phyloP scores from a whole-genome alignment of 2,113 vertebrate species.

The Ochotona curzoniae region DNA sequence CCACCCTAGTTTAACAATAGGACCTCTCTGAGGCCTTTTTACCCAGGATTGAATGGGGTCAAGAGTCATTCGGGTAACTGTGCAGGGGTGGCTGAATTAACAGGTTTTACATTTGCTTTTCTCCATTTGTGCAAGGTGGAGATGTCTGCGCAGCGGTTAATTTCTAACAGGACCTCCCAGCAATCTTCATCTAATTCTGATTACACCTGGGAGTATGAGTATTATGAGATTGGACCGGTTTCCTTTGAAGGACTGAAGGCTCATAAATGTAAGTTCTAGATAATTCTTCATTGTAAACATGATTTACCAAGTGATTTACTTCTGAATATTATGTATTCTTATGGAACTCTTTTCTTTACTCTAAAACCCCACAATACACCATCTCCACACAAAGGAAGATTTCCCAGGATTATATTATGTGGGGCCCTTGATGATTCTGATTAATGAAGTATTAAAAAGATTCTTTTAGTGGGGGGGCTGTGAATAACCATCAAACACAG shows the following conservation, averaged over 20 bases:
- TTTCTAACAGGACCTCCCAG: constrained; percentile 89
- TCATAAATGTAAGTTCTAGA: constrained; percentile 93
- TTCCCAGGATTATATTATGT: background rate
- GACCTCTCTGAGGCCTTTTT: background rate
- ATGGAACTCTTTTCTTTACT: background rate
- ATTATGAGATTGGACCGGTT: constrained; percentile 95
- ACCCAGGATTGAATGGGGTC: background rate
- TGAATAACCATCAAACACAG: background rate
- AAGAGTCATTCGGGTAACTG: background rate
- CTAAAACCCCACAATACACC: background rate
- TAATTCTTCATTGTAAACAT: background rate
- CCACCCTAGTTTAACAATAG: background rate
- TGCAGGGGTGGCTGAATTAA: constrained; percentile 37
- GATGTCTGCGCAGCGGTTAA: constrained; percentile 88
- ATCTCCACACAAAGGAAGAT: background rate
- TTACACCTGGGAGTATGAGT: constrained; percentile 97
- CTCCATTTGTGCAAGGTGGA: constrained; percentile 70
- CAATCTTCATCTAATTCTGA: constrained; percentile 88
- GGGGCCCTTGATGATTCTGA: background rate
- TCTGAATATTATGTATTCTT: background rate
- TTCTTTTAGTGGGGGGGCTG: background rate
- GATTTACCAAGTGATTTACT: background rate
- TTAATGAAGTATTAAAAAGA: background rate
- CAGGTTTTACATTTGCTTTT: background rate
- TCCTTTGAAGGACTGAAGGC: constrained; percentile 96